Conservation (phyloP, 2,888 invertebrate genomes). For the Perdita meconis region DNA sequence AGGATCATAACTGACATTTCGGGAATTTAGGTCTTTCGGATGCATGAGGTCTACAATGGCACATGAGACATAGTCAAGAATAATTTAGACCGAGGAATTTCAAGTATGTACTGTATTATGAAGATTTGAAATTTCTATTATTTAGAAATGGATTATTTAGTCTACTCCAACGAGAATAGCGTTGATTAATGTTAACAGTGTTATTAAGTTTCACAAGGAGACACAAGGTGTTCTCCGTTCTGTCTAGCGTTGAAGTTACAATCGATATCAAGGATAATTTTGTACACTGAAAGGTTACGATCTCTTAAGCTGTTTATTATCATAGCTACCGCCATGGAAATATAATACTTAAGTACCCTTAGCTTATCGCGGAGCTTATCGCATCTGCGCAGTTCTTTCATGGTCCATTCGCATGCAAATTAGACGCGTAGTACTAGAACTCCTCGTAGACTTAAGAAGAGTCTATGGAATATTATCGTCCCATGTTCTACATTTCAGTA, state of each 20-base stretch:
- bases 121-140: too few species aligned
- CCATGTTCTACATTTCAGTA: not conserved
- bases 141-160: too few species aligned
- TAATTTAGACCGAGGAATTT: too few species aligned
- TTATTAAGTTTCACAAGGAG: not conserved
- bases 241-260: conserved; percentile 25
- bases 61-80: too few species aligned
- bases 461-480: not conserved
- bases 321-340: conserved; percentile 7
- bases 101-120: too few species aligned
- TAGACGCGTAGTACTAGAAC: not conserved
- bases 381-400: conserved; percentile 29
- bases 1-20: too few species aligned
- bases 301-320: conserved; percentile 38
- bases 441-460: not conserved
- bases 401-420: conserved; percentile 41
- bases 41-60: too few species aligned
- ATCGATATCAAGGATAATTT: conserved; percentile 38
- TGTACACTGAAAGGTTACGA: conserved; percentile 25
- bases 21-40: too few species aligned
- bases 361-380: conserved; percentile 14
- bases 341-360: conserved; percentile 25
- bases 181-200: too few species aligned
- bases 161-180: too few species aligned
- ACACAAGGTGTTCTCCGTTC: conserved; percentile 6